Conservation (phyloP, 2,797 vertebrate genomes). For the Paedocypris micromegethes region DNA sequence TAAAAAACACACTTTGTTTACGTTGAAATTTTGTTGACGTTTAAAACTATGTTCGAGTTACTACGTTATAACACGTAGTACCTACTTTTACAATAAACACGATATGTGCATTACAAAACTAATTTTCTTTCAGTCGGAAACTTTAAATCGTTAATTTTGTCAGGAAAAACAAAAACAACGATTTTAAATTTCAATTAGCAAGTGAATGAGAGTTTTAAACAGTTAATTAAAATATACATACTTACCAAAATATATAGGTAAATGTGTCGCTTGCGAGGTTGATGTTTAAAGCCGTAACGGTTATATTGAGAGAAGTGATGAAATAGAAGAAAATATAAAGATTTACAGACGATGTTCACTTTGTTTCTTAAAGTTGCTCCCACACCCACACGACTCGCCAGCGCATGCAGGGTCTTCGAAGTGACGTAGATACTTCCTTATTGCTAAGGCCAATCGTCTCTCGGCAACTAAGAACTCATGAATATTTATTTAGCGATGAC, state of each 20-base stretch:
- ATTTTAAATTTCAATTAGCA: too few relatives aligned
- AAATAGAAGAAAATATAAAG: background rate
- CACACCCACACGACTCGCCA: constrained; percentile 17
- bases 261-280: background rate
- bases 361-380: constrained; percentile 28
- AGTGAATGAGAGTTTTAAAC: background rate
- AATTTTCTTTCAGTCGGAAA: too few relatives aligned
- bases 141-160: too few relatives aligned
- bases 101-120: too few relatives aligned
- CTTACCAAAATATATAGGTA: constrained; percentile 21
- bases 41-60: too few relatives aligned
- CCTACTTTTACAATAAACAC: too few relatives aligned
- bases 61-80: too few relatives aligned
- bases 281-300: background rate
- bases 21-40: too few relatives aligned
- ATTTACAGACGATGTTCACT: constrained; percentile 10
- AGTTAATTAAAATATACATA: background rate
- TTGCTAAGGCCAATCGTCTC: constrained; percentile 3
- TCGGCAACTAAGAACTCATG: background rate
- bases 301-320: background rate
- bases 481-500: too few relatives aligned
- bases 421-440: constrained; percentile 43
- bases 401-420: background rate
- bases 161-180: too few relatives aligned
- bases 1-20: too few relatives aligned